A percentile compares a stretch with the other conserved stretches of the same genome.
phyloP scores from a whole-genome alignment of 2,113 vertebrate species.

The Gnathonemus longibarbis region DNA sequence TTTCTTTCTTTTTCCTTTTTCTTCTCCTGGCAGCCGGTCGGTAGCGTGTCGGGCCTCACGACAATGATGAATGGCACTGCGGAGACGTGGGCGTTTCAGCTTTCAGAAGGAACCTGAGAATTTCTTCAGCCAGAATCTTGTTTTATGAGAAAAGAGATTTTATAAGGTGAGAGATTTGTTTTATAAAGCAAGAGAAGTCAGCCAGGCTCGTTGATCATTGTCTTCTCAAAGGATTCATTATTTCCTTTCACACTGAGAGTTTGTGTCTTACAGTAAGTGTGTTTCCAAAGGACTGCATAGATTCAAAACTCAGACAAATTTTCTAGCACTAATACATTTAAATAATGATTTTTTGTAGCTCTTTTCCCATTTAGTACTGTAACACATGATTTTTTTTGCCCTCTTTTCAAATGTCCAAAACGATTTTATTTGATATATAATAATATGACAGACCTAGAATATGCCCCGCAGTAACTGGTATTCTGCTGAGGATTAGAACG shows the following conservation, averaged over 20 bases:
- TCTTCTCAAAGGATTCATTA: neutral
- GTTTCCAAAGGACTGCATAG: neutral
- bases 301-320: neutral
- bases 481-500: neutral
- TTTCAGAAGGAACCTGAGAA: neutral
- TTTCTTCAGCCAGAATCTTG: conserved; percentile 3
- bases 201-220: neutral
- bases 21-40: neutral
- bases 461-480: neutral
- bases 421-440: neutral
- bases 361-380: neutral
- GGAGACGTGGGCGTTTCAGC: neutral
- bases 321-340: neutral
- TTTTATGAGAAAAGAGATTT: conserved; percentile 1
- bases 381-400: neutral
- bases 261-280: neutral
- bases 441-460: neutral
- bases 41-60: neutral
- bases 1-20: neutral
- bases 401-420: neutral
- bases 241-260: neutral
- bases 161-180: neutral
- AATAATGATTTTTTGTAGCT: neutral
- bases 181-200: neutral
- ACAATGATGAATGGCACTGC: neutral